Evolutionary conservation across 2,113 vertebrate species (phyloP), one percentile per base, ranked within the genome.

Genomic region (Entelurus aequoreus): DNA sequence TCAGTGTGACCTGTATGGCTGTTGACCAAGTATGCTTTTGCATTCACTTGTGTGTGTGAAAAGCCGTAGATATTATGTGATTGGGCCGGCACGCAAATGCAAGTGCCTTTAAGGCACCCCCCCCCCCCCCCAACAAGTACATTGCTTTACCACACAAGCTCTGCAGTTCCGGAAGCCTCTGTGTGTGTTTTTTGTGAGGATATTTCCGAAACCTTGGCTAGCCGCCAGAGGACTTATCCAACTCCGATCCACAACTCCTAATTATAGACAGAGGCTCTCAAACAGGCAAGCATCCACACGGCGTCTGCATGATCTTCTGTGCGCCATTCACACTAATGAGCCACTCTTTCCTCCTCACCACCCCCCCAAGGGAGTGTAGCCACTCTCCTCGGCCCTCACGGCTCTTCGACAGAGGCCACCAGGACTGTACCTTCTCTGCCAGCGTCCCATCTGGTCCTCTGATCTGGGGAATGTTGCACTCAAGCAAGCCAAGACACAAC

Each of bases 241-340:
- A 83, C 79, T 80, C 68, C 83, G 78, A 84, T 85, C 80, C 77
- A 77, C 77, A 62, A n/a, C n/a, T n/a, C 77, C 80, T 83, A 88
- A 88, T 88, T 85, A 85, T 79, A 81, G 79, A 78, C 75, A 57
- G 71, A 85, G 77, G 66, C 75, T 73, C 81, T 85, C 81, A 76
- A 81, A 84, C 81, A 81, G 74, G 68, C 79, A 68, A 69, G 68
- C 76, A 69, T 74, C 68, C 74, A 74, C 80, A 76, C 71, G 66
- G 69, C 74, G 70, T 77, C 77, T 71, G 65, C 72, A 73, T 72
- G 77, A 77, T 87, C 85, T 79, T 70, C 69, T 72, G 82, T 78
- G 76, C 78, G 66, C 73, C 66, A 63, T 87, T 81, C 85, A 84
- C 68, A 58, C 71, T 89, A 89, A 90, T 86, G 85, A 88, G 85